These are phyloP conservation scores for Hecatera dysodea DNA, from an alignment of 2,888 invertebrate species.

Conservation along the genomic window DNA sequence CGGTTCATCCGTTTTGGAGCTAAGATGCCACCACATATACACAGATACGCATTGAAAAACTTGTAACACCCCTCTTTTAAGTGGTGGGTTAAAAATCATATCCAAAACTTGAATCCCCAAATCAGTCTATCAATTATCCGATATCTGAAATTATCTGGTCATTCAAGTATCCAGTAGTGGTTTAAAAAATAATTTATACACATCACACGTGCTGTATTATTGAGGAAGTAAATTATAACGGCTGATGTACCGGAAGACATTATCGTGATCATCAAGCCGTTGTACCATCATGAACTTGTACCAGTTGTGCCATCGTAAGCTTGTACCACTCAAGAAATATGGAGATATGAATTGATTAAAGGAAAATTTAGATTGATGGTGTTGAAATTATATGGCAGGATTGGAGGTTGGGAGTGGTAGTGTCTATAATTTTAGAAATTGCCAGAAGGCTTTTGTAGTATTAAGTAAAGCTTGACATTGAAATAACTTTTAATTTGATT, in stretches of 20 bases:
- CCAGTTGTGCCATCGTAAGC: constrained; percentile 11
- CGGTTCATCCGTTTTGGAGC: no score
- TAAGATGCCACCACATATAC: no score
- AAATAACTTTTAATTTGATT: neutral
- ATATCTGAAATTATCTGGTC: constrained; percentile 37
- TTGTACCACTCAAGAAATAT: constrained; percentile 24
- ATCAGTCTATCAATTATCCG: constrained; percentile 38
- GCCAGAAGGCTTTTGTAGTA: neutral
- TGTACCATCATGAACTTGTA: constrained; percentile 49
- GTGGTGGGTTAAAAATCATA: no score
- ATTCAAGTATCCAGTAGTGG: constrained; percentile 36
- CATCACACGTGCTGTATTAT: constrained; percentile 60
- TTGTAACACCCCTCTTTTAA: no score
- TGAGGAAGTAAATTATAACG: constrained; percentile 67
- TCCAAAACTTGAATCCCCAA: constrained; percentile 15
- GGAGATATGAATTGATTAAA: constrained; percentile 33
- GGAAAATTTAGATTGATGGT: constrained; percentile 21
- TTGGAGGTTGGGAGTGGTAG: no score
- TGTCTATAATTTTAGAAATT: constrained; percentile 17
- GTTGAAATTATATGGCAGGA: constrained; percentile 32
- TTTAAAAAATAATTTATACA: constrained; percentile 59
- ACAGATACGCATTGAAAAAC: no score
- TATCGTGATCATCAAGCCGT: constrained; percentile 42
- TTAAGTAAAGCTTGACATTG: neutral
- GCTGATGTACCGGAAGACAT: constrained; percentile 64